Base-by-base conservation (phyloP, 1,140 invertebrate genomes). In the Saxidomus purpurata region DNA sequence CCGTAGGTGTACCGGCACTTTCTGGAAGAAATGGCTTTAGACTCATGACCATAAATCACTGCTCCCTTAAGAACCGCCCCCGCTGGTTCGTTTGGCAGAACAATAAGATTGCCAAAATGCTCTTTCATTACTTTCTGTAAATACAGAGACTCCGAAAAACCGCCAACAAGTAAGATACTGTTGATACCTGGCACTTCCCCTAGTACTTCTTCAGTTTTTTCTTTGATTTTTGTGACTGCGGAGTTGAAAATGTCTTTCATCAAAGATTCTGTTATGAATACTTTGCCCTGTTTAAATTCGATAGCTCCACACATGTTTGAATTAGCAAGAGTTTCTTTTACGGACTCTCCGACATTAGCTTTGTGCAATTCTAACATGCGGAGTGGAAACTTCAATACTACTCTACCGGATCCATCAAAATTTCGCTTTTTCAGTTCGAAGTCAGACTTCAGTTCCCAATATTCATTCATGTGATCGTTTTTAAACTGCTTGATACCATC, bases 401-500 rank as follows among this genome's bases (percentile, higher is more conserved):
- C n/a, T 17, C 59, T n/a, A 47, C 28, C 40, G 15, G 76, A 28
- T 15, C 77, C 61, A 80, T 88, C 40, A 79, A 88, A 88, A 8
- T 63, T 80, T 4, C 55, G 34, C 43, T 88, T 88, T 52, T 88
- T 88, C 19, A 67, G 40, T 43, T 88, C 86, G 69, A 88, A 88
- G 31, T 88, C 55, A 31, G 34, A n/a, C 74, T 80, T 80, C 13
- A 88, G 31, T 34, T 88, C 86, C 74, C 34, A 80, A 49, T 88
- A 88, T n/a, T 88, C 86, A 15, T 47, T 52, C 38, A 47, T 88
- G 34, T 67, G 17, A 0, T 88, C 8, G 19, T 36, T 61, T 36
- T 80, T 88, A 52, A 88, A 88, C 17, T 61, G 22, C 28, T 81
- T 76, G 0, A 87, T 40, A 1, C 77, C 8, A 15, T 36, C 6